phyloP scores from a whole-genome alignment of 2,797 vertebrate genomes.

The Cephalopachus bancanus region DNA sequence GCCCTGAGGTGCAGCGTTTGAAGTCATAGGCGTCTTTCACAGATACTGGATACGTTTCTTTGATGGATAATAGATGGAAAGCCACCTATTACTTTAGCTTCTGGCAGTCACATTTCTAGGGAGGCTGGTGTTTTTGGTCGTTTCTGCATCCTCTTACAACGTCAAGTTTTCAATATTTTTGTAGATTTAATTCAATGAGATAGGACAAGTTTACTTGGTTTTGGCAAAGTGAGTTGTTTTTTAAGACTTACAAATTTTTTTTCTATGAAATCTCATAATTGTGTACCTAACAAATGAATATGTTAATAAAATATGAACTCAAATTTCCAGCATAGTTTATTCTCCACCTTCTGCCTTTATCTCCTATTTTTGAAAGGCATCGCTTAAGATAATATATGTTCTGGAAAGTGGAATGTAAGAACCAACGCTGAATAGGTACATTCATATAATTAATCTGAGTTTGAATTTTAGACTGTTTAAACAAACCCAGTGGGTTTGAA shows the following conservation, averaged over 20 bases:
- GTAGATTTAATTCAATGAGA: not conserved
- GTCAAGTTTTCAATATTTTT: not conserved
- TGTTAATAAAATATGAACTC: not conserved
- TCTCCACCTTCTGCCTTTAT: not conserved
- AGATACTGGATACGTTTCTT: accelerated
- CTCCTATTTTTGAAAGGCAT: not conserved
- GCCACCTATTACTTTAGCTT: not conserved
- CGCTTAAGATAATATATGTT: not conserved
- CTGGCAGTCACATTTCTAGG: not conserved
- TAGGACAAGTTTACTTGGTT: not conserved
- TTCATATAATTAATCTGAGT: not conserved
- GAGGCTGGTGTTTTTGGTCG: not conserved
- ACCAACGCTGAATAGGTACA: not conserved
- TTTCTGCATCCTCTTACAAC: not conserved
- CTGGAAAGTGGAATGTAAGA: not conserved
- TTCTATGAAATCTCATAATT: not conserved
- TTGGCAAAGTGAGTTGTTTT: not conserved
- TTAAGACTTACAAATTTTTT: not conserved
- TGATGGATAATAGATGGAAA: not conserved
- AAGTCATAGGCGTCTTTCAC: accelerated
- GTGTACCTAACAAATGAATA: not conserved
- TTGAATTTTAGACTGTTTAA: not conserved
- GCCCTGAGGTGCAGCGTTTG: accelerated
- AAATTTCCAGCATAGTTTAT: not conserved
- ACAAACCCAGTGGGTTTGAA: not conserved